Evolutionary conservation across 2,888 invertebrate species (phyloP), one percentile per base, ranked within the genome.

Genomic region (Spodoptera littoralis): DNA sequence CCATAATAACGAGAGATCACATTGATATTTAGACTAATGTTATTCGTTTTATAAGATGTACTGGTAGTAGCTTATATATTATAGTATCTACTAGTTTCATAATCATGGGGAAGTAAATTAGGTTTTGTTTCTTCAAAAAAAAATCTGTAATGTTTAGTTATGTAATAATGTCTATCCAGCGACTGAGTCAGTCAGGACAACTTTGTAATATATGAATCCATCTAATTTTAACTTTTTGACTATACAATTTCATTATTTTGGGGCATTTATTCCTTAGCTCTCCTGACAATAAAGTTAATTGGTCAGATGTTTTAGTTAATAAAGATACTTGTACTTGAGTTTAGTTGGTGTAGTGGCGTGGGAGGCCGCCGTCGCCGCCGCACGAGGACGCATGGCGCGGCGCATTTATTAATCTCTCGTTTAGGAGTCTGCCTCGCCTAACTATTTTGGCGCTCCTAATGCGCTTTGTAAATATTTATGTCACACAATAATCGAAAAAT

Each of bases 381-480:
- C 44, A 57, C 56, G 66, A 64, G 63, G 74, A 64, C 68, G 73
- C 75, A 65, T 68, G 70, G 79, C 76, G 76, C 79, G 80, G 76
- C 80, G 80, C 80, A 80, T 70, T 80, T 81, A 77, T 81, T 82
- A 80, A 76, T 86, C 83, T 87, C 85, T 86, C 84, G 82, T 84
- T 84, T 83, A 82, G 90, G 91, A 89, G 90, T 84, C 85, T 82
- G 90, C 89, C 89, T 90, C 89, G 92, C 92, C 92, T 91, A 90
- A 92, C 86, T 88, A 84, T 82, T 85, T 82, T 78, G 90, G 91
- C 93, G 90, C 92, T 91, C 90, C 91, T 86, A 76, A 84, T 86
- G 91, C 92, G 93, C 92, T 92, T 93, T 94, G 94, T 94, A 94
- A 94, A 94, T 94, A 94, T 92, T 92, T 92, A 91, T 90, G 93